phyloP scores from a whole-genome alignment of 1,140 invertebrate species.

The Chlorops oryzae region DNA sequence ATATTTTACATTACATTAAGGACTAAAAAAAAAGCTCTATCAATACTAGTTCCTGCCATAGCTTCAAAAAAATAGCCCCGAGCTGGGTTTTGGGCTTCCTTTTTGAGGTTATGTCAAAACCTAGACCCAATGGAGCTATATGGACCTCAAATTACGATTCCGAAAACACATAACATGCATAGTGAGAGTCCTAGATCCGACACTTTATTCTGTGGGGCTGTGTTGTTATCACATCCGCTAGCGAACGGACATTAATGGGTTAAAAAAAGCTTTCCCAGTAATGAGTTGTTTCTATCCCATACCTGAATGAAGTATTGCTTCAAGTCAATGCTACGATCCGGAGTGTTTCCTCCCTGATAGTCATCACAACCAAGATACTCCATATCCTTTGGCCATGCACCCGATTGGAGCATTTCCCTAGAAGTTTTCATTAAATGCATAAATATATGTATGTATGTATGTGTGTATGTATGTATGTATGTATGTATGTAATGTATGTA shows the following conservation, averaged over 20 bases:
- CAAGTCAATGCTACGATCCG: constrained; percentile 58
- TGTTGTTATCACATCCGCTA: neutral
- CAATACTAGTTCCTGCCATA: too few species aligned
- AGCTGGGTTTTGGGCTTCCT: too few species aligned
- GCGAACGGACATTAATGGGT: constrained; percentile 9
- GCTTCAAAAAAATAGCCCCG: too few species aligned
- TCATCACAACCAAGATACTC: constrained; percentile 69
- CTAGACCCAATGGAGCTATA: too few species aligned
- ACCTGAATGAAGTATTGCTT: constrained; percentile 52
- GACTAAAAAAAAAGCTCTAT: too few species aligned
- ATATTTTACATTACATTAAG: too few species aligned
- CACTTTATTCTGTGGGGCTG: constrained; percentile 29
- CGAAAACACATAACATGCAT: too few species aligned
- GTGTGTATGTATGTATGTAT: neutral
- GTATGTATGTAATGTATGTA: too few species aligned
- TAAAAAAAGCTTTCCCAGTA: constrained; percentile 16
- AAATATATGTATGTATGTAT: neutral
- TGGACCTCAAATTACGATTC: too few species aligned
- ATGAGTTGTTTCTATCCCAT: constrained; percentile 16
- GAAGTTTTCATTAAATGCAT: neutral
- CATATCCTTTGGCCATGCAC: constrained; percentile 63
- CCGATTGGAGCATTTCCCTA: constrained; percentile 51
- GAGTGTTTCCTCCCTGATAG: constrained; percentile 66
- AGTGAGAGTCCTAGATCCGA: too few species aligned
- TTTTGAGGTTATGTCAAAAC: too few species aligned